Evolutionary conservation across 2,797 vertebrate species (phyloP), one percentile per base, ranked within the genome.

Genomic region (Poecilia wingei): DNA sequence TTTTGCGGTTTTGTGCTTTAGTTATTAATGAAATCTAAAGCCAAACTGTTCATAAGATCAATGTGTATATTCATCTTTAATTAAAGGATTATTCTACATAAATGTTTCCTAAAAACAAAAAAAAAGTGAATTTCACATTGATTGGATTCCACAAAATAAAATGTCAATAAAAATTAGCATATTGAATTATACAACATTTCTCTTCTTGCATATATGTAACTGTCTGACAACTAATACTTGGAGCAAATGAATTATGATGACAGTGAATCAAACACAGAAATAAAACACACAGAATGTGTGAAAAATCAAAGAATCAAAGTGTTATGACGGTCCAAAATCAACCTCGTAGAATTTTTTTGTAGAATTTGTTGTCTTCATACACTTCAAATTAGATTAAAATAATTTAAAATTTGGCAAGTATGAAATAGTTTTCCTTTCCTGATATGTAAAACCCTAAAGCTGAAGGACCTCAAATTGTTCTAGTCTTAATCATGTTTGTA

Each of bases 81-180:
- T 55, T 10, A n/a, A 55, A 4, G 2, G 8, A 55, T 25, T 55
- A 10, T 25, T 25, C 51, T n/a, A 51, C 2, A 3, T 51, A 22
- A 1, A 3, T 8, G 2, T 22, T 22, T 51, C 49, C 2, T 22
- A 22, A 10, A 0, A 10, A 25, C 3, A 0, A 1, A 25, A 25
- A 25, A 55, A 55, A 55, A 12, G 9, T 25, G 7, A 55, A 55
- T 55, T 55, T 55, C 8, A 25, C 25, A 55, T 55, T 55, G 22
- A 53, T 25, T 53, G 51, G 51, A 53, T 53, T 53, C 22, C 51
- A 53, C 22, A 25, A 55, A 55, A 55, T 55, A 55, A n/a, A 55
- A 10, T 9, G 22, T 3, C 3, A 53, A 53, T 55, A 25, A 9
- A n/a, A 10, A 55, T 55, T 25, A n/a, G 22, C 22, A 25, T 53